Evolutionary conservation across 92 coral and sea anemone species (phyloP), one percentile per base, ranked within the genome.

Genomic region (Epizoanthus scotinus): DNA sequence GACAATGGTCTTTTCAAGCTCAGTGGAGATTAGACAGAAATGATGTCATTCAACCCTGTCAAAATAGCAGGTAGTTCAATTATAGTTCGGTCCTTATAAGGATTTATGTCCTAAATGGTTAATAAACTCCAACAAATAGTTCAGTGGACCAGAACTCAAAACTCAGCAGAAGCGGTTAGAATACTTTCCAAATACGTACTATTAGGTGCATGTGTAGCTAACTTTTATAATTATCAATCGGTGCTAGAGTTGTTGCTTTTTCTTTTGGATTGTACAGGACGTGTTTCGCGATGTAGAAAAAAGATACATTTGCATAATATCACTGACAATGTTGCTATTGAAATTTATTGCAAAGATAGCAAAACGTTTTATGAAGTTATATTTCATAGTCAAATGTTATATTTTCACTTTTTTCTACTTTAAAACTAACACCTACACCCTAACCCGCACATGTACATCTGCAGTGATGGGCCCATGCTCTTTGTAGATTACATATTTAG

Each of bases 31-130:
- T 58, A 34, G 59, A 75, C 60, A 58, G 81, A 75, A 75, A 75
- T 75, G 81, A 75, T 75, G 81, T 75, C 81, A 75, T 75, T 75
- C 69, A 75, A 59, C 81, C 67, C 53, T 59, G 66, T n/a, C 67
- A 75, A 50, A 6, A 31, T 17, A 63, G 44, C 67, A 59, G 57
- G 67, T 60, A 75, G 67, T 59, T 75, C 68, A 75, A 31, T 34
- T 75, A 38, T 58, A 29, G 67, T 18, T 21, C 0, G 27, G 42
- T 59, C 81, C 68, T 27, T 75, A 75, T 24, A 75, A 58, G 81
- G 81, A 73, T 56, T n/a, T 52, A 15, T 42, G 6, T 21, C 44
- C 52, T 68, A 68, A 42, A 68, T 68, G 34, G 20, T 20, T 55
- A 62, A 62, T 62, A 29, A 62, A 25, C 6, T 62, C 29, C 29